Evolutionary conservation across 1,140 invertebrate genomes (phyloP), one percentile per base, ranked within the genome.

Genomic region (Heliconius himera): DNA sequence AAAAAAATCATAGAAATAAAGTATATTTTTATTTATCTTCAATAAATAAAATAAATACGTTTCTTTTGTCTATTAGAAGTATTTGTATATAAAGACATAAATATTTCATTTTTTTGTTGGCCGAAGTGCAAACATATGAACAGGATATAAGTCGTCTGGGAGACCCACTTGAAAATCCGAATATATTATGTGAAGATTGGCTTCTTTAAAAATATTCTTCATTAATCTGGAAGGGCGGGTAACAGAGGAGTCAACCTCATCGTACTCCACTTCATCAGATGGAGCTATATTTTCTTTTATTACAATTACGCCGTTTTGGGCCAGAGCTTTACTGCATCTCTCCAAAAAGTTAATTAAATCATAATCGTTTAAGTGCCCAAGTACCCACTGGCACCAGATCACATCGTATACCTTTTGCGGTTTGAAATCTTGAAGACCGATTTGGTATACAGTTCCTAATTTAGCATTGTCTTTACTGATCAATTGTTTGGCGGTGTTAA

Each of bases 311-410:
- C 98, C 99, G 85, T 97, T 96, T 71, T 95, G 83, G 54, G 95
- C 96, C 22, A 99, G 91, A 11, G 96, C 95, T 41, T 89, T 85
- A 74, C 96, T 95, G 91, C 98, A 98, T 83, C 97, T 95, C 78
- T 95, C 92, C 36, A 99, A 96, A 95, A 99, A 99, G n/a, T 95
- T 88, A 20, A 98, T 93, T 36, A 99, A 96, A 95, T 99, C 97
- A 5, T 96, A 95, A 92, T 99, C 98, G 4, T 96, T 97, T 29
- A 99, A 95, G 92, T 99, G 98, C 2, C 98, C 98, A 13, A 99
- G 93, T 9, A 99, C 99, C 99, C 99, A 99, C 91, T 99, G 99
- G 88, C 97, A 97, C 99, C 99, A 99, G 82, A 99, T 98, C 1
- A 99, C 95, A 94, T 99, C 98, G 92, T 99, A 99, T 16, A 86